Evolutionary conservation across 2,888 invertebrate genomes (phyloP), one percentile per base, ranked within the genome.

Genomic region (Thecophora atra): DNA sequence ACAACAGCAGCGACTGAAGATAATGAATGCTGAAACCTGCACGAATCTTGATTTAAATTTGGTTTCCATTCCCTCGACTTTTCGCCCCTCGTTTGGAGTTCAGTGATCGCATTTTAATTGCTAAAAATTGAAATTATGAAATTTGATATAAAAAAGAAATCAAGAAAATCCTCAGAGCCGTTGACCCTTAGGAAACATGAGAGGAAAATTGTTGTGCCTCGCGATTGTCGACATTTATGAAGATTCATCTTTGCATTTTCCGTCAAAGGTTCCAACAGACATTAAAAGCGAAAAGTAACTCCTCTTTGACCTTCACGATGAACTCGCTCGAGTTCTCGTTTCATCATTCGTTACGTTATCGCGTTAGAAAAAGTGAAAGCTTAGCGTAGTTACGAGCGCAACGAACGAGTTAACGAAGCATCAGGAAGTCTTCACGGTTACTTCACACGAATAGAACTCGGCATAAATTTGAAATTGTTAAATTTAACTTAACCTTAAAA

Each of bases 291-390:
- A n/a, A n/a, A n/a, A n/a, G n/a, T n/a, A n/a, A n/a, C n/a, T n/a
- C n/a, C n/a, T n/a, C n/a, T n/a, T n/a, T n/a, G n/a, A n/a, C n/a
- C n/a, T n/a, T n/a, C n/a, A n/a, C n/a, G n/a, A n/a, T n/a, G n/a
- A n/a, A n/a, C n/a, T n/a, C n/a, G n/a, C n/a, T n/a, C n/a, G n/a
- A n/a, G 37, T 37, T 37, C 37, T 37, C 11, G 37, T 6, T 37
- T 37, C 58, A 26, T 28, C 8, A 17, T 58, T 26, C 17, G 13
- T 7, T 6, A n/a, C n/a, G 2, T 51, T 42, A 68, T 24, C 68
- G 58, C 44, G 56, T 58, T 37, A 68, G 26, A 44, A 68, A 68
- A 68, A 68, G 68, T 68, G 58, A 68, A 68, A 68, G 68, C 68
- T 54, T 66, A 66, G 21, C 66, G 44, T 56, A 58, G 5, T 58